Base-by-base conservation (phyloP, 2,888 invertebrate species). In the Drosophila algonquin region DNA sequence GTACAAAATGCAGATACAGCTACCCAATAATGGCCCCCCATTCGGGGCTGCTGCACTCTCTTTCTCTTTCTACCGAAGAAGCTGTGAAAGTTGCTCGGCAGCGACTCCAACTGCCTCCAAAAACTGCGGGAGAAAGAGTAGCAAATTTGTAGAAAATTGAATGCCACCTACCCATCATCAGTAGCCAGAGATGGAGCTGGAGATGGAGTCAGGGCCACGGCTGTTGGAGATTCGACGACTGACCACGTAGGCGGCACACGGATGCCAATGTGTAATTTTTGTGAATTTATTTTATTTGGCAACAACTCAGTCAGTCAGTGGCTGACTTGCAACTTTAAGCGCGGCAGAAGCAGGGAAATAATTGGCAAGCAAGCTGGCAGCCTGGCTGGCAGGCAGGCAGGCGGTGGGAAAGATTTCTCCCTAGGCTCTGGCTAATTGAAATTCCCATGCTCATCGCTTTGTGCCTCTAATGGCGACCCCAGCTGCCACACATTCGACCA, bases 191-290 rank as follows among this genome's bases (percentile, higher is more conserved):
- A 30, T n/a, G 16, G 35, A 12, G 30, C 1, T 27, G 18, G 53
- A 16, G 30, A 14, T 9, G 21, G 24, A 10, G 47, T 21, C 12
- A 5, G 27, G 53, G 40, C 53, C 21, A 14, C 10, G 10, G 56
- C 56, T 30, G 46, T n/a, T 40, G 32, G 14, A 57, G 16, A 47
- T 48, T 48, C 44, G 54, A 21, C 21, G 21, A 56, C 65, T 75
- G 65, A 76, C 75, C 85, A 85, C 85, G 85, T 85, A 85, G 88
- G 87, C 81, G 84, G 80, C 76, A 77, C 75, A 83, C 77, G 77
- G 75, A 80, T 77, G 82, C 80, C 80, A 56, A 83, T 83, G 83
- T 87, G 86, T 85, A 87, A 77, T 80, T 78, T 76, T 50, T 71
- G 51, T 64, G 52, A 73, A 80, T 75, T 77, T 77, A 70, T 79